Evolutionary conservation across 92 coral and sea anemone genomes (phyloP).

Genomic region (Siderastrea radians): DNA sequence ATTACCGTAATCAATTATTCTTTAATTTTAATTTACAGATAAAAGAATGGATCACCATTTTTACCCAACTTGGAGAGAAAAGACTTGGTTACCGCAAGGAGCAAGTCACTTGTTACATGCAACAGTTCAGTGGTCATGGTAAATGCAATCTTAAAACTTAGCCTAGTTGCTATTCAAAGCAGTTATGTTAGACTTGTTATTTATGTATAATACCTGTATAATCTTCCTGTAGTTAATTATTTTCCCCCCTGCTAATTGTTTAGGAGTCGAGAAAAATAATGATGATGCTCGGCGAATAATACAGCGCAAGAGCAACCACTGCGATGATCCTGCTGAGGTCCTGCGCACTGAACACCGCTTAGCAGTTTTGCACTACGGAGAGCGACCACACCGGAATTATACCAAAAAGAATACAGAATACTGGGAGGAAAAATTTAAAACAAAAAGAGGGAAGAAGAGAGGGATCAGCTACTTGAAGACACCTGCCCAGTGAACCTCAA

Average conservation of each 20-base stretch:
- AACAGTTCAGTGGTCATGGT: conserved; percentile 37
- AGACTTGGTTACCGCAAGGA: conserved; percentile 23
- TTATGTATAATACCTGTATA: too few species aligned
- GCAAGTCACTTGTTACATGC: conserved; percentile 30
- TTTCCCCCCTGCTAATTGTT: too few species aligned
- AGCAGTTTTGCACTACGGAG: neutral
- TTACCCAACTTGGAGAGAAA: neutral
- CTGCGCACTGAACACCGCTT: conserved; percentile 25
- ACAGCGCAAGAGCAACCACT: conserved; percentile 12
- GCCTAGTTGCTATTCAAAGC: too few species aligned
- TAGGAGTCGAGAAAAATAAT: conserved; percentile 30
- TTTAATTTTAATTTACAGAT: neutral
- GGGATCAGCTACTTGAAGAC: neutral
- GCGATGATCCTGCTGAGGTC: conserved; percentile 34
- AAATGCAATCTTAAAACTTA: neutral
- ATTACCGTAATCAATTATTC: too few species aligned
- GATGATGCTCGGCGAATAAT: conserved; percentile 11
- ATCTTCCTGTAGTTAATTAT: neutral
- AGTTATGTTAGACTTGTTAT: too few species aligned
- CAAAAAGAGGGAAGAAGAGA: neutral
- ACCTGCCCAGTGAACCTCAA: neutral
- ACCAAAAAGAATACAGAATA: conserved; percentile 1
- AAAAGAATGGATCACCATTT: neutral
- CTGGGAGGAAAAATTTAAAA: conserved; percentile 11
- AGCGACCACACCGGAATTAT: conserved; percentile 2